A percentile compares a stretch with the other conserved stretches of the same genome.
Conservation (phyloP, 2,113 vertebrate species). For the Oryzias woworae region DNA sequence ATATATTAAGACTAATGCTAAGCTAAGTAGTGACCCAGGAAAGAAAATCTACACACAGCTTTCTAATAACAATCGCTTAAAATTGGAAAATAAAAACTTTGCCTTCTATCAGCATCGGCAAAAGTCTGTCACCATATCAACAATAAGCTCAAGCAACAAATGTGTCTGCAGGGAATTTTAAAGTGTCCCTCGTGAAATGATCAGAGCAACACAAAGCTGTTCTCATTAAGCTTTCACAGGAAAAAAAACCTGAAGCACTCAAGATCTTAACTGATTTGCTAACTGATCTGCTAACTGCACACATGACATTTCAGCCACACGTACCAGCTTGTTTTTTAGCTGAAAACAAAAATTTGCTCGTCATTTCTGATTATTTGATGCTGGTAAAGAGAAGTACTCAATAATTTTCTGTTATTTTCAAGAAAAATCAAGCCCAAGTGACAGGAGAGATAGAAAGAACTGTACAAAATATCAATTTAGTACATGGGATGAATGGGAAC, state of each 20-base stretch:
- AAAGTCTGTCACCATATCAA: constrained; percentile 66
- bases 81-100: not conserved
- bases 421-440: constrained; percentile 20
- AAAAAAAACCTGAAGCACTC: constrained; percentile 13
- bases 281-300: too few relatives aligned
- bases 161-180: constrained; percentile 44
- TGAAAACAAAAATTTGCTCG: too few relatives aligned
- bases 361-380: constrained; percentile 6
- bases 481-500: too few relatives aligned
- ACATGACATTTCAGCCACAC: too few relatives aligned
- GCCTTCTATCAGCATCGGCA: constrained; percentile 59
- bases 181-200: constrained; percentile 45
- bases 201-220: constrained; percentile 40
- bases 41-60: too few relatives aligned
- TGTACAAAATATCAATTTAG: not conserved
- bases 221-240: constrained; percentile 49
- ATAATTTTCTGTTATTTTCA: constrained; percentile 30
- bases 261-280: constrained; percentile 3
- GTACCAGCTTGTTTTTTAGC: too few relatives aligned
- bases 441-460: constrained; percentile 24
- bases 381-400: constrained; percentile 20
- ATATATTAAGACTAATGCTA: too few relatives aligned
- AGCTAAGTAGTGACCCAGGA: too few relatives aligned
- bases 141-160: constrained; percentile 65
- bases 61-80: too few relatives aligned